Evolutionary conservation across 2,113 vertebrate species (phyloP), one percentile per base, ranked within the genome.

Genomic region (Scomber japonicus): DNA sequence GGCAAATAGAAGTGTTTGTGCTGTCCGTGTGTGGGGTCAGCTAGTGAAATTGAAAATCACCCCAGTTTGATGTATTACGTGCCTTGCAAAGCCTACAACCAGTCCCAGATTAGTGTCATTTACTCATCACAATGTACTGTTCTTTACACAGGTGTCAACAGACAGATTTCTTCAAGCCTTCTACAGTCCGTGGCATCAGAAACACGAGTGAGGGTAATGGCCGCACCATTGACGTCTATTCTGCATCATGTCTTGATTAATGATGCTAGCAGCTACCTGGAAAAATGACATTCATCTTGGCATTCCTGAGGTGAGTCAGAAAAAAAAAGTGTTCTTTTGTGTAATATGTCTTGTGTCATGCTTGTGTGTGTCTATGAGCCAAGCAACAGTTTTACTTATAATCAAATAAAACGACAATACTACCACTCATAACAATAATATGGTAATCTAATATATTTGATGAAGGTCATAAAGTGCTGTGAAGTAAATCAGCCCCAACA

Each of bases 161-260:
- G 65, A 67, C 69, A 54, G 48, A 75, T 62, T 68, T 75, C 71
- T 48, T 49, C 9, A 10, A 70, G 60, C 24, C 45, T n/a, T 57
- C 61, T 50, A 10, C 60, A 2, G 13, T 15, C 10, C 46, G 3
- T 13, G 55, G 14, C 45, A 56, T 3, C 45, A 71, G 49, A 55
- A 53, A 71, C 65, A 16, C 11, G 31, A 75, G 51, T 0, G 3
- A 49, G 46, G 64, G 40, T 44, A 72, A 63, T 48, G 59, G 48
- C 57, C 19, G 44, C 17, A 30, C 10, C 11, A 2, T 14, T 44
- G 27, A 80, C 69, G 77, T 70, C 57, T 57, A 19, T 75, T 64
- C 66, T 54, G 45, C 59, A 66, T 63, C 60, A 31, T 56, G 50
- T 62, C 35, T 57, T 59, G 64, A 80, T 60, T 75, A 71, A 80